Base-by-base conservation (phyloP, 2,888 invertebrate genomes). In the Pammene aurita region DNA sequence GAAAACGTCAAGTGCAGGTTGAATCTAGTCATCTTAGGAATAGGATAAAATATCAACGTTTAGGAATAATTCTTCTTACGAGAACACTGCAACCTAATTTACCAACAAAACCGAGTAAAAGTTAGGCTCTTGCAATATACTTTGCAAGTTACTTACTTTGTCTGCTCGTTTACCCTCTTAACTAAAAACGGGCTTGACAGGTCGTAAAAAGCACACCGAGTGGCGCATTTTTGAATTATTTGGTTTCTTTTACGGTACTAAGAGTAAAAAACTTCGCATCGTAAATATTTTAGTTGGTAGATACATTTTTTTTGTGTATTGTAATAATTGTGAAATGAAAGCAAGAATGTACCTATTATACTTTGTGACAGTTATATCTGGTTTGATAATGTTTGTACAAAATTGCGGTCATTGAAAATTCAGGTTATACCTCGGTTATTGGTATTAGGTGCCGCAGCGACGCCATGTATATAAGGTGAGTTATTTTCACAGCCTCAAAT, bases 131-230 rank as follows among this genome's bases (percentile, higher is more conserved):
- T 7, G 54, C 54, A 55, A 38, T 41, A 62, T 62, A 56, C 62
- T 56, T 62, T 26, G 62, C 7, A 67, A 62, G 62, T 63, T 52
- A 63, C 48, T 67, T 48, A 41, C 42, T 57, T 55, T 41, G 13
- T 18, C 44, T 50, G 9, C 18, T 13, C 26, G 41, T 34, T 46
- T 11, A 13, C 48, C 48, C 57, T 67, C 42, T 67, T 63, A 57
- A 50, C n/a, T 41, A 7, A 34, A 67, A 62, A 56, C 26, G 38
- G 56, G n/a, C 42, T 34, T 52, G 67, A 68, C 67, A 63, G 56
- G 35, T 35, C 63, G 38, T 63, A 63, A 63, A 66, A 50, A 57
- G 26, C 18, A 34, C 13, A 63, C 14, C 14, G 34, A 34, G 16
- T 16, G 13, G 50, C 35, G 38, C 0, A 18, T 38, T 38, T 54